Evolutionary conservation across 2,888 invertebrate species (phyloP).

Genomic region (Drosophila paramelanica): DNA sequence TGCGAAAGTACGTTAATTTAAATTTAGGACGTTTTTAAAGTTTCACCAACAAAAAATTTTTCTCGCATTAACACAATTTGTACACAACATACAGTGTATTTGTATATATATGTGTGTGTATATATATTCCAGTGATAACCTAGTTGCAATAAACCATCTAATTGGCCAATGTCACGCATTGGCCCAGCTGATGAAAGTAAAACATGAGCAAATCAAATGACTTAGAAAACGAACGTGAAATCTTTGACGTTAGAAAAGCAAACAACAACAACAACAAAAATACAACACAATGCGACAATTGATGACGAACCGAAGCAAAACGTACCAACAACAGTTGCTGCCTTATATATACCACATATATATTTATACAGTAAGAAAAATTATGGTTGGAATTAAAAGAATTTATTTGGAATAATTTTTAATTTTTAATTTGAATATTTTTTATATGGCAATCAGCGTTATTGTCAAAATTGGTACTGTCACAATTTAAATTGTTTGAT

Average conservation of each 20-base stretch:
- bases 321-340: slow-evolving; percentile 11
- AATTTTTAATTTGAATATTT: not conserved
- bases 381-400: not conserved
- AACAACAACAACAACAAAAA: slow-evolving; percentile 7
- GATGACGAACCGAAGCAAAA: slow-evolving; percentile 37
- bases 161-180: slow-evolving; percentile 62
- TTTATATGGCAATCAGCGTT: too few relatives aligned
- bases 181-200: slow-evolving; percentile 52
- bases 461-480: too few relatives aligned
- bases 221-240: slow-evolving; percentile 73
- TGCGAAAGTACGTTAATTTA: not conserved
- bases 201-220: slow-evolving; percentile 60
- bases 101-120: not conserved
- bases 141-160: slow-evolving; percentile 31
- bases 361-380: slow-evolving; percentile 3
- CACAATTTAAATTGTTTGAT: too few relatives aligned
- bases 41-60: slow-evolving; percentile 26
- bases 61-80: slow-evolving; percentile 21
- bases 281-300: slow-evolving; percentile 38
- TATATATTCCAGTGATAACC: slow-evolving; percentile 3
- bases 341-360: slow-evolving; percentile 1
- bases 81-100: not conserved
- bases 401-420: not conserved
- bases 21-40: slow-evolving; percentile 8
- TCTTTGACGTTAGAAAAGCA: slow-evolving; percentile 10